Evolutionary conservation across 2,888 invertebrate genomes (phyloP).

Genomic region (Muscina levida): DNA sequence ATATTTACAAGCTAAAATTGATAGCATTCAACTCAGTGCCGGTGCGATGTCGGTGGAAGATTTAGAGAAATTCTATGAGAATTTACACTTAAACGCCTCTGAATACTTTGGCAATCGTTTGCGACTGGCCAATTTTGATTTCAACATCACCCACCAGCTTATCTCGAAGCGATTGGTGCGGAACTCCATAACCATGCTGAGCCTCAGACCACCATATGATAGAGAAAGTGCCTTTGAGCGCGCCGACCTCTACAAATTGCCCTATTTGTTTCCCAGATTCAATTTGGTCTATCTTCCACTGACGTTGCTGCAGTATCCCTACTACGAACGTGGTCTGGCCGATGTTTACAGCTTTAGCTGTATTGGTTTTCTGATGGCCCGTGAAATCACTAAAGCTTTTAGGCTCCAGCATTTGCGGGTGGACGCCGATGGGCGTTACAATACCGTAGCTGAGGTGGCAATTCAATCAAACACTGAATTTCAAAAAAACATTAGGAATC

Average conservation of each 20-base stretch:
- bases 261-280: background rate
- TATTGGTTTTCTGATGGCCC: background rate
- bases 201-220: background rate
- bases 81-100: background rate
- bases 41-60: background rate
- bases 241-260: background rate
- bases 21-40: background rate
- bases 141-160: background rate
- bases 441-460: background rate
- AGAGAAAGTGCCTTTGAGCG: too few species aligned
- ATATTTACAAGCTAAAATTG: background rate
- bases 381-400: slow-evolving; percentile 12
- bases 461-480: too few species aligned
- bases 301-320: slow-evolving; percentile 10
- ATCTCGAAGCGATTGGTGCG: too few species aligned
- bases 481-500: background rate
- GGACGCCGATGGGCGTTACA: background rate
- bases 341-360: background rate
- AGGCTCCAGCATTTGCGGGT: background rate
- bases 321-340: background rate
- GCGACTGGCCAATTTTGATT: background rate
- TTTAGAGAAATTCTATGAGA: background rate
- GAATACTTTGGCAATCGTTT: slow-evolving; percentile 24
- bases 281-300: background rate
- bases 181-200: background rate